These are phyloP conservation scores for Aurelia sp. DNA, from an alignment of 30 jellyfish, hydroid and myxozoan genomes.

Conservation along the genomic window DNA sequence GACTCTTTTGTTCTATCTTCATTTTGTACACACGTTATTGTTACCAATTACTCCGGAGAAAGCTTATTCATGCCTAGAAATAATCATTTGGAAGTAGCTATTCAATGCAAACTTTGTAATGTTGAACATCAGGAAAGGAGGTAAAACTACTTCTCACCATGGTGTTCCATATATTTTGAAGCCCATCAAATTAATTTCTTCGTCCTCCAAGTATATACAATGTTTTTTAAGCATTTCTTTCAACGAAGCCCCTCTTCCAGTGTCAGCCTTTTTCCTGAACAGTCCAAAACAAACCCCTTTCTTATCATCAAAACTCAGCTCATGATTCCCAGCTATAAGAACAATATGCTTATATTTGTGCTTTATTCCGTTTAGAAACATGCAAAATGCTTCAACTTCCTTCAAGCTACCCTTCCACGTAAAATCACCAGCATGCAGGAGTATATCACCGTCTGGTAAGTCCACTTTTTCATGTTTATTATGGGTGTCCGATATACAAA, in stretches of 20 bases:
- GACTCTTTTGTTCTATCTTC: too few species aligned
- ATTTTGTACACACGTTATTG: too few species aligned
- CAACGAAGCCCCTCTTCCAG: conserved; percentile 21
- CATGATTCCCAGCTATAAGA: conserved; percentile 98
- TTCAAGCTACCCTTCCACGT: conserved; percentile 69
- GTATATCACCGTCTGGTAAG: conserved; percentile 88
- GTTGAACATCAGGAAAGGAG: too few species aligned
- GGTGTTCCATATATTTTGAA: conserved; percentile 92
- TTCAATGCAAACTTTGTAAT: too few species aligned
- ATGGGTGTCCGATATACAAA: conserved; percentile 98
- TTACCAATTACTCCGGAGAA: too few species aligned
- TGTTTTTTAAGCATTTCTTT: conserved; percentile 66
- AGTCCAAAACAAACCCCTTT: conserved; percentile 48
- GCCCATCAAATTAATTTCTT: conserved; percentile 66
- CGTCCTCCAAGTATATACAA: conserved; percentile 88
- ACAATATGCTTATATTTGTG: conserved; percentile 72
- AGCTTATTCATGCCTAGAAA: too few species aligned
- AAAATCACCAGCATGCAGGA: conserved; percentile 95
- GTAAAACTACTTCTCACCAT: conserved; percentile 48
- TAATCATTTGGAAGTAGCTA: too few species aligned
- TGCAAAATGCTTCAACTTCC: conserved; percentile 78
- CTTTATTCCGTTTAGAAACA: conserved; percentile 37
- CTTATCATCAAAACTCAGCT: conserved; percentile 75
- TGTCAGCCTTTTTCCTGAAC: conserved; percentile 54
- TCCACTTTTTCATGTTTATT: conserved; percentile 48